Evolutionary conservation across 1,140 invertebrate genomes (phyloP).

Genomic region (Drusus annulatus): DNA sequence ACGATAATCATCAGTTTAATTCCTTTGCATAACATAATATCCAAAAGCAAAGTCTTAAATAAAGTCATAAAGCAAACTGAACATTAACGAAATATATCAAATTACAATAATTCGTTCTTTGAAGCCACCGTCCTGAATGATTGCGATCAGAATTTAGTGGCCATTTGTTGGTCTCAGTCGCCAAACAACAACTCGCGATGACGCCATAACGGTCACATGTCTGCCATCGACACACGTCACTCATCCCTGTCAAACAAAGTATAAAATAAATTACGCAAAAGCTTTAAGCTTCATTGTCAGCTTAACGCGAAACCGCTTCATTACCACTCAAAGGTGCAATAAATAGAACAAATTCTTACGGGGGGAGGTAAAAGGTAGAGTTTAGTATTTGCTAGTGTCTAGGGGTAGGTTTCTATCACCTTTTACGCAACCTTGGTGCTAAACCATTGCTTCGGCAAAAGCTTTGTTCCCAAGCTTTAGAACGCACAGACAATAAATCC

Average conservation of each 20-base stretch:
- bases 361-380: constrained; percentile 19
- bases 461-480: constrained; percentile 57
- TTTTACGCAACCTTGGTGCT: constrained; percentile 43
- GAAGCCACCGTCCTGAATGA: not conserved
- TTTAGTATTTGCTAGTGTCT: not conserved
- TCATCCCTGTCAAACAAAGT: constrained; percentile 72
- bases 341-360: constrained; percentile 55
- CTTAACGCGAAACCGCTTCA: constrained; percentile 65
- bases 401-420: not conserved
- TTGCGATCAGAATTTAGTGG: constrained; percentile 26
- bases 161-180: not conserved
- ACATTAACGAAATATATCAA: not conserved
- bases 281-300: constrained; percentile 46
- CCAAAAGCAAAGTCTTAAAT: too few relatives aligned
- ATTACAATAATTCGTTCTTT: not conserved
- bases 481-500: constrained; percentile 68
- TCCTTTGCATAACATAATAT: too few relatives aligned
- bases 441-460: not conserved
- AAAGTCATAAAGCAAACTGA: not conserved
- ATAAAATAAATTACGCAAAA: constrained; percentile 70
- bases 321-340: constrained; percentile 64
- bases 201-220: constrained; percentile 32
- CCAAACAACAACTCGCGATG: not conserved
- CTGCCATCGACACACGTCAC: constrained; percentile 62
- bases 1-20: too few relatives aligned